Base-by-base conservation (phyloP, 53 echinoderm and acorn worm genomes). In the Antedon mediterranea region DNA sequence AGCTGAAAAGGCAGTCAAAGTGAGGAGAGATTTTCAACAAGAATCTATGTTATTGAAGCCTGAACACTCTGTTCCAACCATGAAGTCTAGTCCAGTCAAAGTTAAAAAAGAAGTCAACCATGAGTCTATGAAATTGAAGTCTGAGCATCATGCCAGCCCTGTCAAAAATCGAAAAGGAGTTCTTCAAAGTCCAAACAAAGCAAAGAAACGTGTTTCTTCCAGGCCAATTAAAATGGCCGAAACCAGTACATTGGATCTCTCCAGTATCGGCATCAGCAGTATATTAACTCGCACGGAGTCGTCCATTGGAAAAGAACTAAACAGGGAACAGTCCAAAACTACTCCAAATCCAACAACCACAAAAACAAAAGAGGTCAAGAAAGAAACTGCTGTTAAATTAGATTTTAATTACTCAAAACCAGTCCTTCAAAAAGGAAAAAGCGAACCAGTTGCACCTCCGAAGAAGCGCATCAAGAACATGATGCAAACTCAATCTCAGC, bases 241-340 rank as follows among this genome's bases (percentile, higher is more conserved):
- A 43, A 73, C 79, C 32, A 84, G 78, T 32, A 71, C 78, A 74
- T 79, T 57, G 29, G 84, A 84, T 73, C 42, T 84, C 72, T 79
- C 84, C 26, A 57, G 57, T 26, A 57, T 57, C 23, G 57, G 57
- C 57, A 57, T 57, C 23, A 26, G 57, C 9, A 57, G 23, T 57
- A 18, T 57, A 18, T 57, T 2, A 1, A 57, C 57, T 18, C 9
- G 57, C 23, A 13, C 11, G 43, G 43, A 29, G 28, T 43, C n/a
- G n/a, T 28, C 43, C 72, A 27, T 27, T 33, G 18, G n/a, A 32
- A 30, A 78, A 73, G 72, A 34, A 30, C 30, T 44, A 70, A 73
- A 84, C 28, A 74, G 34, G 23, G 43, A 71, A 34, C 4, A n/a
- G n/a, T n/a, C n/a, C n/a, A n/a, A n/a, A n/a, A n/a, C n/a, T n/a